Percentiles rank a stretch among this genome's conserved stretches.
Conservation (phyloP, 2,888 invertebrate species). For the Drosophila nr. perissopoda region DNA sequence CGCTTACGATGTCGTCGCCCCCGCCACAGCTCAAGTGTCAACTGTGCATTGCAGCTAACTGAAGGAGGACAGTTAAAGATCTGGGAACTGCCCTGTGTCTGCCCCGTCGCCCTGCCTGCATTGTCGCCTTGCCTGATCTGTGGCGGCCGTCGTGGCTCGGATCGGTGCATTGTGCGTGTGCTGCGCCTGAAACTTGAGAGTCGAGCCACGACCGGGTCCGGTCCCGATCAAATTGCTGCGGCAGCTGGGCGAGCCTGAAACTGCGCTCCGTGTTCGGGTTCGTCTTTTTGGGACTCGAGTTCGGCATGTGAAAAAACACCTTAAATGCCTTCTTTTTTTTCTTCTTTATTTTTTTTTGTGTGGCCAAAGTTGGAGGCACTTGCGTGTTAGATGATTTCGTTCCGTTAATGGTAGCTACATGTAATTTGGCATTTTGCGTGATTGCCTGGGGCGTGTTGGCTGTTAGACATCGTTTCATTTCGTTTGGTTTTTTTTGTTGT, state of each 20-base stretch:
- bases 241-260: conserved; percentile 32
- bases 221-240: conserved; percentile 56
- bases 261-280: conserved; percentile 10
- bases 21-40: conserved; percentile 60
- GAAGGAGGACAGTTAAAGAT: conserved; percentile 44
- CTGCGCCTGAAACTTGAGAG: conserved; percentile 61
- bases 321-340: conserved; percentile 70
- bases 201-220: conserved; percentile 11
- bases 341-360: neutral
- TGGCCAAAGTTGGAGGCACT: conserved; percentile 39
- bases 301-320: conserved; percentile 74
- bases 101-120: neutral
- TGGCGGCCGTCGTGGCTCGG: conserved; percentile 15
- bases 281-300: conserved; percentile 23
- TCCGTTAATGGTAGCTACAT: conserved; percentile 71
- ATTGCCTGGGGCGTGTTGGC: conserved; percentile 80
- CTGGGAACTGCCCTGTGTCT: conserved; percentile 20
- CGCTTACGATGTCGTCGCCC: conserved; percentile 53
- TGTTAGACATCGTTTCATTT: conserved; percentile 52
- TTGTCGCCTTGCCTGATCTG: conserved; percentile 36
- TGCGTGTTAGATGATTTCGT: conserved; percentile 76
- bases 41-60: conserved; percentile 25
- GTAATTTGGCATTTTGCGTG: conserved; percentile 81
- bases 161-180: conserved; percentile 37
- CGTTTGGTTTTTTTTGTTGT: conserved; percentile 26